phyloP scores from a whole-genome alignment of 2,113 vertebrate species.

The Conger conger region DNA sequence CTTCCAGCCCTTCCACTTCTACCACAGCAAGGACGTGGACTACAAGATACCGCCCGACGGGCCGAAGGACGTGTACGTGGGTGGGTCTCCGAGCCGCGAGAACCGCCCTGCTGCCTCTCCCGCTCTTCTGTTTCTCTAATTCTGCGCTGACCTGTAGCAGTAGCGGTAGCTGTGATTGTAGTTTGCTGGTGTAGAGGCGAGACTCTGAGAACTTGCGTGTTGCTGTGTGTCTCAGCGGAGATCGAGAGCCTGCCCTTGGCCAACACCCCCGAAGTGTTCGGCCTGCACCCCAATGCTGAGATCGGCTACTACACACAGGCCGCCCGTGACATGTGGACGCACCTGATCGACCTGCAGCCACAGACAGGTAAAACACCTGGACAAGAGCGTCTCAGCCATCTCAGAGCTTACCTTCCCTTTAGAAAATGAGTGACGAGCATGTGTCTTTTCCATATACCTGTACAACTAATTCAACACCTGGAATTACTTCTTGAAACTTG shows the following conservation, averaged over 20 bases:
- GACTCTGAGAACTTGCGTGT: not conserved
- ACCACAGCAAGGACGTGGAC: constrained; percentile 73
- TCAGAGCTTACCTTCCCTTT: too few relatives aligned
- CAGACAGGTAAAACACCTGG: constrained; percentile 75
- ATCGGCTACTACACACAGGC: constrained; percentile 90
- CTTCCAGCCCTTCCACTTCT: constrained; percentile 88
- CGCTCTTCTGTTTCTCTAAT: not conserved
- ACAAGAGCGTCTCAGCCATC: not conserved
- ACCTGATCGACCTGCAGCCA: constrained; percentile 89
- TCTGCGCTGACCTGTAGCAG: not conserved
- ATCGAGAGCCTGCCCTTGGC: constrained; percentile 83
- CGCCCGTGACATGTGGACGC: constrained; percentile 81
- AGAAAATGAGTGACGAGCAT: not conserved
- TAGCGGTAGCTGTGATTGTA: not conserved
- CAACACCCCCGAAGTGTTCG: constrained; percentile 86
- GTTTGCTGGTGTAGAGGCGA: not conserved
- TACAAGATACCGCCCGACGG: constrained; percentile 82
- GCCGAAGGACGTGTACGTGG: constrained; percentile 76
- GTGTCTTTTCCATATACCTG: too few relatives aligned
- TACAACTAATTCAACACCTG: too few relatives aligned
- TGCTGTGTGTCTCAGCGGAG: constrained; percentile 68
- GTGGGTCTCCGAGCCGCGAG: constrained; percentile 64
- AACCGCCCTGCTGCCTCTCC: too few relatives aligned
- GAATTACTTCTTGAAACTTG: too few relatives aligned
- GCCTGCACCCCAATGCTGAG: constrained; percentile 90